These are phyloP conservation scores for Phainopepla nitens DNA, from an alignment of 2,113 vertebrate species.

Conservation along the genomic window DNA sequence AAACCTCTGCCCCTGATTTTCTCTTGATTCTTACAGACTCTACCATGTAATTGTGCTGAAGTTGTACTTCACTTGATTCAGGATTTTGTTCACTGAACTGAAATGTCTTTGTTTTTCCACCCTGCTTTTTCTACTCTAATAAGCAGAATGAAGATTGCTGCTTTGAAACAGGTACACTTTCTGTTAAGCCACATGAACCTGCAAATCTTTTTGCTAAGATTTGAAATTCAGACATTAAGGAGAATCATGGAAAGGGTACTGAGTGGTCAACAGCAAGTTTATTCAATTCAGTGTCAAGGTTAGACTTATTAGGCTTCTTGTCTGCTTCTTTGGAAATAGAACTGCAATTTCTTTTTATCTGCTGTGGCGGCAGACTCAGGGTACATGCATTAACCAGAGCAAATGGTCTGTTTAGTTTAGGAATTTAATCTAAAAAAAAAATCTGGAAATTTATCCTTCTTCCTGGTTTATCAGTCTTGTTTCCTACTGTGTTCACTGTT, in stretches of 20 bases:
- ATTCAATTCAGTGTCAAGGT: neutral
- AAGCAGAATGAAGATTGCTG: neutral
- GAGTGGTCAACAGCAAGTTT: neutral
- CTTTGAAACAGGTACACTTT: neutral
- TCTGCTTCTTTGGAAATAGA: neutral
- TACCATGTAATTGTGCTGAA: neutral
- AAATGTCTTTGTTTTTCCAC: neutral
- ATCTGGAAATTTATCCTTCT: neutral
- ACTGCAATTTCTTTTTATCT: neutral
- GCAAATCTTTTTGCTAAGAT: neutral
- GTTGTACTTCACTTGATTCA: neutral
- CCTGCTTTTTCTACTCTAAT: neutral
- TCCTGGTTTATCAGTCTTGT: neutral
- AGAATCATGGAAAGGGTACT: neutral
- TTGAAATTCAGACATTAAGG: neutral
- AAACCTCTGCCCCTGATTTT: neutral
- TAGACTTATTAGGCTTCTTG: neutral
- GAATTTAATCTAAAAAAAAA: neutral
- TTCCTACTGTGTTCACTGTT: neutral
- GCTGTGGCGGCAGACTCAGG: neutral
- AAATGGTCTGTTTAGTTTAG: neutral
- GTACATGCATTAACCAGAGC: neutral
- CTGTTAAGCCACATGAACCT: neutral
- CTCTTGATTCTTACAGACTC: neutral
- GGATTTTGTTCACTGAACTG: neutral